Base-by-base conservation (phyloP, 2,888 invertebrate species). In the Leucania comma region DNA sequence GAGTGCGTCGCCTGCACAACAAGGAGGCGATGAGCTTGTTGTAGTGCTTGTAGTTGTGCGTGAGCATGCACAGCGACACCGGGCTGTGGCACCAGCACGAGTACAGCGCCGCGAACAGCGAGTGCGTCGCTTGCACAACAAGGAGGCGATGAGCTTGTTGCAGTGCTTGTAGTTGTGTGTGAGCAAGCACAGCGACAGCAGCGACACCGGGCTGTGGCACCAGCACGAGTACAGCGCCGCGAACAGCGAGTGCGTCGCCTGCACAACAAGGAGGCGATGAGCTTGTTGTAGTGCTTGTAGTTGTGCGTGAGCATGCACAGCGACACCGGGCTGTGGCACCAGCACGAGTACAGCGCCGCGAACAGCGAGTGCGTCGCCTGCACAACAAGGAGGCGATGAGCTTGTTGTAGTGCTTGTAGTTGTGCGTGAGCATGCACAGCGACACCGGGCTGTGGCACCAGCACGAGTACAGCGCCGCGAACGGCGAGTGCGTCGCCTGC, bases 401-500 rank as follows among this genome's bases (percentile, higher is more conserved):
- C n/a, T n/a, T n/a, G n/a, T n/a, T n/a, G n/a, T n/a, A n/a, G n/a
- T n/a, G n/a, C n/a, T n/a, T n/a, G n/a, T n/a, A n/a, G n/a, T n/a
- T n/a, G n/a, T n/a, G n/a, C n/a, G n/a, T n/a, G n/a, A n/a, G n/a
- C n/a, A n/a, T n/a, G n/a, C n/a, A n/a, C n/a, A n/a, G n/a, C n/a
- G n/a, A n/a, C n/a, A n/a, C n/a, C n/a, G n/a, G n/a, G n/a, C 99
- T 99, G 96, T 99, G 99, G 89, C 98, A 98, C 99, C 99, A 99
- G 70, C 99, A 98, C 90, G 97, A 96, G 95, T 99, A 99, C 84
- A 99, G 97, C 89, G 97, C 97, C 88, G 96, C 95, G 95, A 99
- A 99, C 86, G 99, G 96, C 75, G 97, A 94, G 82, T 97, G 97
- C 80, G 98, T 98, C 88, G 98, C 98, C 98, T 72, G 57, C 26